Percentiles rank a stretch among this genome's conserved stretches.
phyloP scores from a whole-genome alignment of 2,797 vertebrate species.

The Echiichthys vipera region DNA sequence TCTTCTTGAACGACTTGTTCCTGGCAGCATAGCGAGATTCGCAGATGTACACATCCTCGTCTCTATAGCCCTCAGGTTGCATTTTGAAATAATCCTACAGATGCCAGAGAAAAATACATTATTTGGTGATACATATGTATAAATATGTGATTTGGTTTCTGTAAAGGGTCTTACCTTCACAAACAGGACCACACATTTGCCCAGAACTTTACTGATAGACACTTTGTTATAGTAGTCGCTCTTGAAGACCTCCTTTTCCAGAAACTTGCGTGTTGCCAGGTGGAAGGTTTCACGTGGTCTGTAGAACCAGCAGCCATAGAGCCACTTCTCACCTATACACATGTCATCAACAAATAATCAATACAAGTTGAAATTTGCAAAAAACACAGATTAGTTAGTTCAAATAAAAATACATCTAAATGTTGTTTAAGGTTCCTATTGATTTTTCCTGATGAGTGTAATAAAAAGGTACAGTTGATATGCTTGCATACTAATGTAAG shows the following conservation, averaged over 20 bases:
- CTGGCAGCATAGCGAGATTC: constrained; percentile 95
- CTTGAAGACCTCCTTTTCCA: constrained; percentile 99
- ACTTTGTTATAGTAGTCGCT: constrained; percentile 96
- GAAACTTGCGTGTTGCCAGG: constrained; percentile 95
- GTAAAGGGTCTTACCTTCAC: constrained; percentile 89
- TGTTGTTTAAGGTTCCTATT: not conserved
- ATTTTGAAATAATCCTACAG: constrained; percentile 96
- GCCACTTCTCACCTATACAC: constrained; percentile 93
- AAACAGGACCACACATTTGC: constrained; percentile 97
- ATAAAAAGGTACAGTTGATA: not conserved
- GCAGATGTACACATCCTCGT: constrained; percentile 95
- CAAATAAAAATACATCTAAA: not conserved
- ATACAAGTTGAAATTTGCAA: not conserved
- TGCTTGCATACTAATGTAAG: not conserved
- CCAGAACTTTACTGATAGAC: constrained; percentile 93
- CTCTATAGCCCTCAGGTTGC: constrained; percentile 91
- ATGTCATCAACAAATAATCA: not conserved
- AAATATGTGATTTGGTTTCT: not conserved
- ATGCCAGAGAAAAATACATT: not conserved
- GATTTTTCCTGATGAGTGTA: not conserved
- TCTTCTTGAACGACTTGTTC: constrained; percentile 97
- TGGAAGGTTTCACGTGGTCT: constrained; percentile 98
- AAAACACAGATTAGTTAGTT: not conserved
- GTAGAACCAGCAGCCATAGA: constrained; percentile 99
- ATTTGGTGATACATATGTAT: not conserved